These are phyloP conservation scores for Nannobrachium achirus DNA, from an alignment of 2,113 vertebrate species.

Conservation along the genomic window DNA sequence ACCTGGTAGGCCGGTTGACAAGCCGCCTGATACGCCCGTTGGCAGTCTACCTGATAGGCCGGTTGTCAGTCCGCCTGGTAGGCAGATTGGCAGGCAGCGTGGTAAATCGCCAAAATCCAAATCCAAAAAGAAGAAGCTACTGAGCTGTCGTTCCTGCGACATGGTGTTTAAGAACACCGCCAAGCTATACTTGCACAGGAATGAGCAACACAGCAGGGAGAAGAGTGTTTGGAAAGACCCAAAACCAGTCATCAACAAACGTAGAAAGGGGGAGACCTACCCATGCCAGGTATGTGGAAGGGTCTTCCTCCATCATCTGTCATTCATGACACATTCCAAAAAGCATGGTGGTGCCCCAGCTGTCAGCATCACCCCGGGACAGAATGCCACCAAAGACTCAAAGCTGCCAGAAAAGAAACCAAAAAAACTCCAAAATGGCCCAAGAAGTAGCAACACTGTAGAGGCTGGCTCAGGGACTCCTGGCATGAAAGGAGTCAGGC, in stretches of 20 bases:
- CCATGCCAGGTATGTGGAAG: constrained; percentile 71
- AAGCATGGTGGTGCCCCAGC: constrained; percentile 40
- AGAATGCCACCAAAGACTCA: constrained; percentile 23
- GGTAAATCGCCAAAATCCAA: background rate
- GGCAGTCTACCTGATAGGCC: constrained; percentile 1
- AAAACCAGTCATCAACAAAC: constrained; percentile 17
- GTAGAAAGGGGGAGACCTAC: constrained; percentile 39
- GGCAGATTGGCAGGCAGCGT: constrained; percentile 1
- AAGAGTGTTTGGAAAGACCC: constrained; percentile 24
- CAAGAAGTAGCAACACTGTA: background rate
- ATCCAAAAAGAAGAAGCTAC: constrained; percentile 28
- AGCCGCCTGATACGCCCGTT: constrained; percentile 14
- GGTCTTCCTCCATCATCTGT: constrained; percentile 75
- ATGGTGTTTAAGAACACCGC: constrained; percentile 71
- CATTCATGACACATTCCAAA: constrained; percentile 64
- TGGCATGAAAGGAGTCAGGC: constrained; percentile 6
- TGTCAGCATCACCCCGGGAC: background rate
- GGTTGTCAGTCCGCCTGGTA: background rate
- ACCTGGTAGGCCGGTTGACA: constrained; percentile 13
- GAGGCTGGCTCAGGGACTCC: constrained; percentile 29
- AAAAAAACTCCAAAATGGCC: constrained; percentile 14
- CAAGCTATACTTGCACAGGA: constrained; percentile 68
- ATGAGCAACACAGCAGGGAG: constrained; percentile 73
- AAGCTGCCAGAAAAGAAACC: constrained; percentile 11
- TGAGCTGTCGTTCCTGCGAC: constrained; percentile 75